Conservation (phyloP, 2,797 vertebrate genomes). For the Pteronotus mesoamericanus region DNA sequence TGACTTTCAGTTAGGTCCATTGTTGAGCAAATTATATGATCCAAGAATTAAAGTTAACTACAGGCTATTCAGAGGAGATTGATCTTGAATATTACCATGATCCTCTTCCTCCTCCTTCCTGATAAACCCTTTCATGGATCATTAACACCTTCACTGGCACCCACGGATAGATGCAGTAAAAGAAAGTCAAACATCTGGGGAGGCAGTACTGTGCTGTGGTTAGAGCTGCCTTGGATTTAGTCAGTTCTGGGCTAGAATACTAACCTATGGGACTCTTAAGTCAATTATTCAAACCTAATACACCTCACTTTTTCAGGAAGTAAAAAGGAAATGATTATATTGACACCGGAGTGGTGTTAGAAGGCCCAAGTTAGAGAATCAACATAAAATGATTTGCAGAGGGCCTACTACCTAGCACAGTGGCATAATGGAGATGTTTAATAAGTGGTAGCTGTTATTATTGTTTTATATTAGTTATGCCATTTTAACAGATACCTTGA, state of each 20-base stretch:
- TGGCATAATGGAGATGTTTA: not conserved
- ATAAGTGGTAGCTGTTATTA: not conserved
- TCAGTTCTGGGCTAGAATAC: not conserved
- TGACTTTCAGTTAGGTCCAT: not conserved
- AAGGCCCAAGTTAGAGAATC: not conserved
- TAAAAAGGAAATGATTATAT: not conserved
- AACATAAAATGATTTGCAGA: not conserved
- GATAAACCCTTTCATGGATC: not conserved
- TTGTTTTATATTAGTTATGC: not conserved
- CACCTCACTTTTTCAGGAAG: not conserved
- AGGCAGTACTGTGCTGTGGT: not conserved
- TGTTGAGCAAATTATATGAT: not conserved
- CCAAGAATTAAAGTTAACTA: not conserved
- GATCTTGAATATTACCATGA: not conserved
- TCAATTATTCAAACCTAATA: not conserved
- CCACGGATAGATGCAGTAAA: not conserved
- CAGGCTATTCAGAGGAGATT: not conserved
- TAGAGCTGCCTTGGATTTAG: not conserved
- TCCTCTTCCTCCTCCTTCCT: not conserved
- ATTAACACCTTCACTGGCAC: not conserved
- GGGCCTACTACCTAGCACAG: not conserved
- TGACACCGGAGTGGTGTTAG: not conserved
- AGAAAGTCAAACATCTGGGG: not conserved
- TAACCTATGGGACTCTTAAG: not conserved
- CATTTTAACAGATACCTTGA: not conserved